A percentile compares a stretch with the other conserved stretches of the same genome.
Evolutionary conservation across 2,113 vertebrate genomes (phyloP).

Genomic region (Microtus oregoni): DNA sequence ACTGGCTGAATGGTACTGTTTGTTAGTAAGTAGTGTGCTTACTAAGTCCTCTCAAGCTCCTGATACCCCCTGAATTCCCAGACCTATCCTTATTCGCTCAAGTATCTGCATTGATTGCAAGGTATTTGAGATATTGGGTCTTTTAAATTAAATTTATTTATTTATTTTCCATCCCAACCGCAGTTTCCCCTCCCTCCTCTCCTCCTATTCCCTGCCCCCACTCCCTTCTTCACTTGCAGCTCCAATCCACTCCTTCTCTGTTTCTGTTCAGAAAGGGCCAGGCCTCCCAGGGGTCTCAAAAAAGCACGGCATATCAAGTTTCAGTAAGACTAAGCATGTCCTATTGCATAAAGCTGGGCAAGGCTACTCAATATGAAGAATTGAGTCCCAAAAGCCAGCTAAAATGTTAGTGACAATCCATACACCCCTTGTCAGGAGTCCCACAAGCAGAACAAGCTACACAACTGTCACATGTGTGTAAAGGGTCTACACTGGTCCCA

Average conservation of each 20-base stretch:
- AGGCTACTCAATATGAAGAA: background rate
- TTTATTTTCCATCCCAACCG: background rate
- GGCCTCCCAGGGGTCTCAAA: background rate
- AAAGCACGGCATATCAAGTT: background rate
- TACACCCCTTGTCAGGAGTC: background rate
- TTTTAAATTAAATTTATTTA: background rate
- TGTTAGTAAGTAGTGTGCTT: background rate
- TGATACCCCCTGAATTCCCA: background rate
- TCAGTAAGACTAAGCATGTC: background rate
- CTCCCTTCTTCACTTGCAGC: background rate
- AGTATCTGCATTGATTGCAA: background rate
- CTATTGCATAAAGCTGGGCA: background rate
- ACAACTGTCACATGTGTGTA: background rate
- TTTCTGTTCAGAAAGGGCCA: background rate
- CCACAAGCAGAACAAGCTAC: background rate
- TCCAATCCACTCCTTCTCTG: background rate
- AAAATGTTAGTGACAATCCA: no score
- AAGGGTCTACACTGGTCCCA: background rate
- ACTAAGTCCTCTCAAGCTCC: background rate
- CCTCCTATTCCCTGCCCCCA: background rate
- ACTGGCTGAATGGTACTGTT: conserved; percentile 28
- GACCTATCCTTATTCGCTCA: background rate
- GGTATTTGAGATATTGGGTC: background rate
- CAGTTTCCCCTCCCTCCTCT: background rate
- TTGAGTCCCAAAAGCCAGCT: background rate